These are phyloP conservation scores for Pelochelys cantorii DNA, from an alignment of 2,797 vertebrate species.

Conservation along the genomic window DNA sequence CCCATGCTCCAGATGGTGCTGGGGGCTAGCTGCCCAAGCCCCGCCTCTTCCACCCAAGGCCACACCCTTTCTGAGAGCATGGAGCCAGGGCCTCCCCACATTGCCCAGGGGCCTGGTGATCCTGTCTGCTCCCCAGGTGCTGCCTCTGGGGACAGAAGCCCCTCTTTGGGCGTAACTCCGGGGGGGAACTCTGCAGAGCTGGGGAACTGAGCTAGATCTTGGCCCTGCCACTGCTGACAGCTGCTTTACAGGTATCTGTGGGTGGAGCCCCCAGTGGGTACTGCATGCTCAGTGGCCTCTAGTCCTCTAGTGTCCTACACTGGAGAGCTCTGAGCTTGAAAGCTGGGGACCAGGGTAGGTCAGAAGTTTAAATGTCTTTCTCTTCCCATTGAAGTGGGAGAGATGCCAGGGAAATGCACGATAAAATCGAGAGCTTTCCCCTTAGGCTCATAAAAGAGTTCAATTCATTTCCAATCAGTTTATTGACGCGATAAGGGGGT, in stretches of 20 bases:
- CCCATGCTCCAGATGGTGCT: too few species aligned
- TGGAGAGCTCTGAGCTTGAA: not conserved
- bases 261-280: not conserved
- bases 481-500: conserved; percentile 53
- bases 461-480: conserved; percentile 61
- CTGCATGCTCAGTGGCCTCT: not conserved
- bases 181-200: not conserved
- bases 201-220: not conserved
- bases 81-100: too few species aligned
- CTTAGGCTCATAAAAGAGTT: conserved; percentile 18
- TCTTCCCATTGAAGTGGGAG: conserved; percentile 22
- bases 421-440: conserved; percentile 53
- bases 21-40: too few species aligned
- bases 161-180: not conserved
- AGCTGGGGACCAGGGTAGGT: not conserved
- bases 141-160: not conserved
- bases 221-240: not conserved
- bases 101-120: too few species aligned
- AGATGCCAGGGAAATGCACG: conserved; percentile 52
- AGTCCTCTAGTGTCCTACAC: not conserved
- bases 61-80: too few species aligned
- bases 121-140: not conserved
- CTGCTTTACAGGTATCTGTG: not conserved
- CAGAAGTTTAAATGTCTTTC: not conserved
- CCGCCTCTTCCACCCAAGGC: too few species aligned